These are phyloP conservation scores for Watsonalla cultraria DNA, from an alignment of 2,888 invertebrate genomes.

Conservation along the genomic window DNA sequence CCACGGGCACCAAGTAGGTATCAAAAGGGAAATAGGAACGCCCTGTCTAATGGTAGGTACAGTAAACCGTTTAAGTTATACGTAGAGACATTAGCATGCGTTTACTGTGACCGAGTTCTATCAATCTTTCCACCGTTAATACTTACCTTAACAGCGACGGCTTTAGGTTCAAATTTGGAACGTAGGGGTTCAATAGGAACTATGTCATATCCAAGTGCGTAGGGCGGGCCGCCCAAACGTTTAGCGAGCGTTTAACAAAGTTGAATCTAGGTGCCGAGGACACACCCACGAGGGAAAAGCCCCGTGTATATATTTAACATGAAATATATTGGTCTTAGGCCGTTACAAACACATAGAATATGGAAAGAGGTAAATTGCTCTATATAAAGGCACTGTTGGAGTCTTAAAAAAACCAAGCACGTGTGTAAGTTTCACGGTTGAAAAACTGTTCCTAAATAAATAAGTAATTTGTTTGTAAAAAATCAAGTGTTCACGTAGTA, in stretches of 20 bases:
- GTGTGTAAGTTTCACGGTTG: no score
- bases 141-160: constrained; percentile 18
- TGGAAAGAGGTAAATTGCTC: no score
- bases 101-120: constrained; percentile 52
- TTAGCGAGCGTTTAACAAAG: constrained; percentile 75
- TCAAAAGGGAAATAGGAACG: constrained; percentile 42
- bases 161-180: constrained; percentile 34
- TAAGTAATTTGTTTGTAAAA: no score
- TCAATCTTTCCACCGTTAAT: constrained; percentile 7
- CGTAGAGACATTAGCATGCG: constrained; percentile 46
- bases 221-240: constrained; percentile 79
- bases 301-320: constrained; percentile 14
- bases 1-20: constrained; percentile 20
- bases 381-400: no score
- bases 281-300: constrained; percentile 61
- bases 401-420: no score
- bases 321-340: constrained; percentile 1
- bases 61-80: constrained; percentile 62
- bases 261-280: constrained; percentile 55
- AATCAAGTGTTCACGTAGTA: no score
- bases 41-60: constrained; percentile 56
- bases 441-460: no score
- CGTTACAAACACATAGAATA: no score
- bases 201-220: constrained; percentile 48
- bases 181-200: constrained; percentile 20